These are phyloP conservation scores for Rhopalosiphum nymphaeae DNA, from an alignment of 2,888 invertebrate genomes.

Conservation along the genomic window DNA sequence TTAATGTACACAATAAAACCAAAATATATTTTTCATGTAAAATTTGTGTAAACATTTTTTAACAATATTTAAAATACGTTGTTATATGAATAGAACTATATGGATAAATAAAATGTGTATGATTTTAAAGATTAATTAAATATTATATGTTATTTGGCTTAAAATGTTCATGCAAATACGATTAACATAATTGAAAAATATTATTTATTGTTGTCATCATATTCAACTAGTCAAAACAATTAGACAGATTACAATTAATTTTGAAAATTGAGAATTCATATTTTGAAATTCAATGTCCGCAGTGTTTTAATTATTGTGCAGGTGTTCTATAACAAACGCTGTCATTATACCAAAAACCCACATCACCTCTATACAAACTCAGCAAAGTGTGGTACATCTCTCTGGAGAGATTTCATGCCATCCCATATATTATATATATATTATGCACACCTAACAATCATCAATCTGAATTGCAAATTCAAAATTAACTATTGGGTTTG, in stretches of 20 bases:
- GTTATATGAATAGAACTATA: background rate
- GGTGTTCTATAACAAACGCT: background rate
- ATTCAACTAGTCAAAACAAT: background rate
- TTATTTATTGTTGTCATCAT: background rate
- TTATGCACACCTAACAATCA: constrained; percentile 18
- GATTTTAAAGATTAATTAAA: background rate
- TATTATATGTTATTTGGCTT: background rate
- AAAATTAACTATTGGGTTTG: constrained; percentile 38
- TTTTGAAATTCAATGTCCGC: background rate
- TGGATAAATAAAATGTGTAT: background rate
- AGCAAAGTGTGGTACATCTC: background rate
- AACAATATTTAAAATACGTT: background rate
- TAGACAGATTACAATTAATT: background rate
- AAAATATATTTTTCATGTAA: background rate
- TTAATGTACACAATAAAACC: background rate
- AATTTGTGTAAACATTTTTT: background rate
- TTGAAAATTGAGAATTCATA: background rate
- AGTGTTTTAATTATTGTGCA: background rate
- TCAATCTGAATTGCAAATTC: constrained; percentile 64
- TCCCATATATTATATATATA: background rate
- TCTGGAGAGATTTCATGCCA: background rate
- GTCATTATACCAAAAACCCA: background rate
- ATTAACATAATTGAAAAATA: background rate
- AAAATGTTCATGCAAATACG: background rate
- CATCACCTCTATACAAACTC: constrained; percentile 3